Conservation (phyloP, 2,888 invertebrate genomes). For the Serrognathus titanus region DNA sequence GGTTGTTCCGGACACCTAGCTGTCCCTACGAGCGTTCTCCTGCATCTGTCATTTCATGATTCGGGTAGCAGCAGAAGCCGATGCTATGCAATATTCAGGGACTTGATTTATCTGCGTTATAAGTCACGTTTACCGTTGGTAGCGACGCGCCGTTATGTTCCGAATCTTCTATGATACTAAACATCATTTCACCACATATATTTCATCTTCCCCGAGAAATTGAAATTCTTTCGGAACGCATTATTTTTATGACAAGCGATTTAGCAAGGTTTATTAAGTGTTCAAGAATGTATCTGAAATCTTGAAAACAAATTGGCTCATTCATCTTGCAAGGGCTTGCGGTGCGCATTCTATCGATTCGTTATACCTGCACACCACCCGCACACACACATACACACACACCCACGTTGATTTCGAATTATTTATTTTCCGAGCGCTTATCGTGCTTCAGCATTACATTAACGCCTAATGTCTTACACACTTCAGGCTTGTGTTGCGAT, state of each 20-base stretch:
- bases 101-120: slow-evolving; percentile 38
- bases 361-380: too few relatives aligned
- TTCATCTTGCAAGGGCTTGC: slow-evolving; percentile 36
- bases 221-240: slow-evolving; percentile 37
- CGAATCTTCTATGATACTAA: slow-evolving; percentile 19
- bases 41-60: slow-evolving; percentile 36
- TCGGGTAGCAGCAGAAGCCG: slow-evolving; percentile 26
- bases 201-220: slow-evolving; percentile 26
- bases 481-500: too few relatives aligned
- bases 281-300: slow-evolving; percentile 38
- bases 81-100: slow-evolving; percentile 32
- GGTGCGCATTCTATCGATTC: slow-evolving; percentile 22
- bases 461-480: too few relatives aligned
- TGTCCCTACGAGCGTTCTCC: slow-evolving; percentile 29
- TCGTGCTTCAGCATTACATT: not conserved
- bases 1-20: slow-evolving; percentile 22
- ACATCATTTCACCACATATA: slow-evolving; percentile 23
- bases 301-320: slow-evolving; percentile 42
- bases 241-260: slow-evolving; percentile 36
- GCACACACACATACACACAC: too few relatives aligned
- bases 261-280: slow-evolving; percentile 39
- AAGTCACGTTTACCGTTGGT: slow-evolving; percentile 36
- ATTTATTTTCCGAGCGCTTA: slow-evolving; percentile 16
- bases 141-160: slow-evolving; percentile 27
- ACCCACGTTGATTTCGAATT: slow-evolving; percentile 14